Conservation (phyloP, 2,113 vertebrate genomes). For the Paralichthys olivaceus region DNA sequence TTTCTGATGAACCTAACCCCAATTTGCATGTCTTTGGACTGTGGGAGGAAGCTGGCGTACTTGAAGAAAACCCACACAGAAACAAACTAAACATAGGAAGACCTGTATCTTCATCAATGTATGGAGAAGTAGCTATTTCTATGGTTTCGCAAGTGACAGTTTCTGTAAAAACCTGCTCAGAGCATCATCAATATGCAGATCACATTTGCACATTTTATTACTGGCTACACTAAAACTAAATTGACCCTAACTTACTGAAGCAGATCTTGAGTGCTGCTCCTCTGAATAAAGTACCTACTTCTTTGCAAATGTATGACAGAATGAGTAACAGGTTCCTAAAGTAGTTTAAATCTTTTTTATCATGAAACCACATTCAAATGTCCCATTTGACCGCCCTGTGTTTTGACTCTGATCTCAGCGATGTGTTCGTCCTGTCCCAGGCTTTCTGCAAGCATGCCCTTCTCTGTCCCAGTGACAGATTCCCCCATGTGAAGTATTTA, state of each 20-base stretch:
- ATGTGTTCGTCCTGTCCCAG: conserved; percentile 37
- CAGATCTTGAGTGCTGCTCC: background rate
- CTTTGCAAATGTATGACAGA: background rate
- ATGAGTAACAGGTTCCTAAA: background rate
- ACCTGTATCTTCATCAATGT: too few relatives aligned
- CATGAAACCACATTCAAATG: background rate
- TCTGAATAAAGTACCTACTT: background rate
- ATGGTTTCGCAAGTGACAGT: background rate
- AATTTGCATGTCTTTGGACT: too few relatives aligned
- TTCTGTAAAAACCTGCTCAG: conserved; percentile 11
- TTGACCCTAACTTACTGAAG: conserved; percentile 14
- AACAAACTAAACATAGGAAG: too few relatives aligned
- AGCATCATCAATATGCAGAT: conserved; percentile 5
- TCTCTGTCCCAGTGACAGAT: conserved; percentile 67
- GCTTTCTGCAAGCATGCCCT: conserved; percentile 62
- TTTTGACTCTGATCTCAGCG: conserved; percentile 33
- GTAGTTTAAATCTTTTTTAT: conserved; percentile 2
- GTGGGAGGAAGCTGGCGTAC: too few relatives aligned
- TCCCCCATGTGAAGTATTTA: conserved; percentile 75
- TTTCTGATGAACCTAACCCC: too few relatives aligned
- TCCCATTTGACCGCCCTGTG: background rate
- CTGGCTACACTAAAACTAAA: conserved; percentile 24
- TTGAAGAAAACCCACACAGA: too few relatives aligned
- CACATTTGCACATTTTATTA: conserved; percentile 23
- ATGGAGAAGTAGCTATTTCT: background rate